phyloP scores from a whole-genome alignment of 2,888 invertebrate species.

The Odontomyia ornata region DNA sequence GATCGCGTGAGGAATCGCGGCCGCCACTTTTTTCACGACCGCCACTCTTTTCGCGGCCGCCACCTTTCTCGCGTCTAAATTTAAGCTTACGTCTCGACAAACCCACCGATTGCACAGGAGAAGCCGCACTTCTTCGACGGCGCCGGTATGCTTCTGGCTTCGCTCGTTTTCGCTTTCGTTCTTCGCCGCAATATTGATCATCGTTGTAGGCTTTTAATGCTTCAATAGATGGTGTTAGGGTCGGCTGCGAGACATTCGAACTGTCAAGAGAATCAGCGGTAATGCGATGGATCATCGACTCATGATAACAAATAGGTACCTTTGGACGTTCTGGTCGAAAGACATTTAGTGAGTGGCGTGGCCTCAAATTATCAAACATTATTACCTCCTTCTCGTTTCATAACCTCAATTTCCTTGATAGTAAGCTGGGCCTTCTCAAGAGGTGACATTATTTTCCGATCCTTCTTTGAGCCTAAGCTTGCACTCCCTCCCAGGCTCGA shows the following conservation, averaged over 20 bases:
- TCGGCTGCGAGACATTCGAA: background rate
- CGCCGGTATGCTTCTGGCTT: conserved; percentile 24
- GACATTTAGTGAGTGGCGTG: too few relatives aligned
- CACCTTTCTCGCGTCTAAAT: background rate
- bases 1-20: background rate
- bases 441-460: conserved; percentile 44
- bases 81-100: background rate
- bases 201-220: conserved; percentile 47
- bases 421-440: conserved; percentile 48
- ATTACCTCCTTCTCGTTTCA: conserved; percentile 43
- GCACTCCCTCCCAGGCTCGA: too few relatives aligned
- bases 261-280: conserved; percentile 32
- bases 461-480: background rate
- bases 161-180: background rate
- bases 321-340: conserved; percentile 31
- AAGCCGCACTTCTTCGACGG: background rate
- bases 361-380: background rate
- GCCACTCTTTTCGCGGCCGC: background rate
- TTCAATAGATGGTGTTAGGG: conserved; percentile 42
- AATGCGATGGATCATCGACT: conserved; percentile 47
- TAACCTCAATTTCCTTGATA: conserved; percentile 47
- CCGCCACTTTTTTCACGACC: background rate
- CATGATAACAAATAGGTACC: conserved; percentile 34
- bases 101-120: background rate
- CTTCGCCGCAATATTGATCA: conserved; percentile 18